Conservation (phyloP, 1,140 invertebrate species). For the Heliconius himera region DNA sequence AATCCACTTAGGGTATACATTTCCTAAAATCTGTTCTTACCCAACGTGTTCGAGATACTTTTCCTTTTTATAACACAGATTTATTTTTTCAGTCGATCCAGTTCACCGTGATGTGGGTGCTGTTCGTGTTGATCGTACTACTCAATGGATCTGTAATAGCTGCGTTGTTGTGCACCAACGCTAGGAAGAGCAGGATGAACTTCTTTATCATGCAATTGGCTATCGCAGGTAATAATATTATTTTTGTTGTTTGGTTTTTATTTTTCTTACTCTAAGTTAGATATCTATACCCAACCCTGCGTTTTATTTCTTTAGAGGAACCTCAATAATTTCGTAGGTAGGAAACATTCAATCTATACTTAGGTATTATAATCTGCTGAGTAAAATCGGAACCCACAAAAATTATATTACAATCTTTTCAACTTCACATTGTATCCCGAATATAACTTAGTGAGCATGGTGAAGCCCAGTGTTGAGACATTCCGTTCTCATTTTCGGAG, state of each 20-base stretch:
- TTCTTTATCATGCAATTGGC: conserved; percentile 98
- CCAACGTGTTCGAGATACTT: rapidly evolving
- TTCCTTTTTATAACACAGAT: background rate
- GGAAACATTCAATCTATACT: too few species aligned
- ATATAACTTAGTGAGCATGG: too few species aligned
- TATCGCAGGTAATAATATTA: conserved; percentile 87
- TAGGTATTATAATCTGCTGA: too few species aligned
- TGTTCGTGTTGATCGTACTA: conserved; percentile 93
- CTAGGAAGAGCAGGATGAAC: conserved; percentile 96
- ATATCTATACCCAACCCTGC: too few species aligned
- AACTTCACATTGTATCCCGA: too few species aligned
- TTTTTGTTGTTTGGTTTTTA: background rate
- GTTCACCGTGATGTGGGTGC: conserved; percentile 93
- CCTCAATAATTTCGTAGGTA: too few species aligned
- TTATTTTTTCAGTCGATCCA: conserved; percentile 88
- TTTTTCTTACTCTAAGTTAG: background rate
- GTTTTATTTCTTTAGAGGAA: too few species aligned
- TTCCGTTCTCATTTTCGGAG: too few species aligned
- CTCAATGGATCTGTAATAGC: conserved; percentile 94
- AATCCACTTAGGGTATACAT: too few species aligned
- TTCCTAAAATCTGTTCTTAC: background rate
- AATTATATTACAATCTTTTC: too few species aligned
- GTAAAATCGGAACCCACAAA: too few species aligned
- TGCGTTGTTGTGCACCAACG: conserved; percentile 91
- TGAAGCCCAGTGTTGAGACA: too few species aligned